phyloP scores from a whole-genome alignment of 2,797 vertebrate species.

The Threskiornis aethiopicus region DNA sequence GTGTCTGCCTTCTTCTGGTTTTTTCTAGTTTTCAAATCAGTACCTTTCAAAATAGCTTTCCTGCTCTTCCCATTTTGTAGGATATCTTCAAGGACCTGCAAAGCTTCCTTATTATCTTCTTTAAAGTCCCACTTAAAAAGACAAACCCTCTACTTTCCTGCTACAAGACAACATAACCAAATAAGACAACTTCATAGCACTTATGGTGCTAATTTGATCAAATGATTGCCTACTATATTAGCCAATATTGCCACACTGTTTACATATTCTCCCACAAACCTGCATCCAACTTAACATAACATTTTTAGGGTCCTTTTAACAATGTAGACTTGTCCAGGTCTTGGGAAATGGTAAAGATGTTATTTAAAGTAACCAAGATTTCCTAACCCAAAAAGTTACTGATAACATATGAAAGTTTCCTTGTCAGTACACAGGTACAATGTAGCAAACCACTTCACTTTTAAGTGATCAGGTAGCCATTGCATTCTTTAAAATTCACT shows the following conservation, averaged over 20 bases:
- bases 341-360: not conserved
- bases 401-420: not conserved
- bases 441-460: not conserved
- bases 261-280: accelerated
- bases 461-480: not conserved
- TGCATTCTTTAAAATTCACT: not conserved
- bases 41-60: not conserved
- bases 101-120: not conserved
- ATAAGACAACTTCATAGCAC: not conserved
- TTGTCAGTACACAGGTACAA: not conserved
- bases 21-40: not conserved
- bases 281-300: not conserved
- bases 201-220: not conserved
- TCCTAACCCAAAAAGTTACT: not conserved
- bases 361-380: not conserved
- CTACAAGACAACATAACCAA: not conserved
- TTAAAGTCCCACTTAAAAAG: not conserved
- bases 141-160: not conserved
- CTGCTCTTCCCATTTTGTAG: not conserved
- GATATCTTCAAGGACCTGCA: not conserved
- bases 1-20: not conserved
- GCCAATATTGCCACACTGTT: not conserved
- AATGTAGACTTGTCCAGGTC: not conserved
- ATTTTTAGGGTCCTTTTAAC: not conserved
- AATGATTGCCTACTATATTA: not conserved